Evolutionary conservation across 2,113 vertebrate species (phyloP), one percentile per base, ranked within the genome.

Genomic region (Hepsetus odoe): DNA sequence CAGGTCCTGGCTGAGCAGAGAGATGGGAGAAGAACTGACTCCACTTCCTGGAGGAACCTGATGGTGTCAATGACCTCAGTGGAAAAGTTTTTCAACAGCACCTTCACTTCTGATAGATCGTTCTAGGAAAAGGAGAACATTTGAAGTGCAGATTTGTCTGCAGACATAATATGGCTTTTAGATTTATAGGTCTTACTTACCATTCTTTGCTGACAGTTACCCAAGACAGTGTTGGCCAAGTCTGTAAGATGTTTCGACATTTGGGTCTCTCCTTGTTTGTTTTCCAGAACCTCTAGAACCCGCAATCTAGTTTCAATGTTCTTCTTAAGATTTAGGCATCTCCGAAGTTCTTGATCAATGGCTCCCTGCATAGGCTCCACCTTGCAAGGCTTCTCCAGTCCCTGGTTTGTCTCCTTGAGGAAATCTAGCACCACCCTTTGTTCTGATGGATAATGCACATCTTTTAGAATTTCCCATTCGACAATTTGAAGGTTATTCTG

Each of bases 311-410:
- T 85, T 89, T 94, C 88, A 6, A 94, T 35, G 8, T 85, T 88
- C 77, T 88, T 94, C 68, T 90, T 93, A 82, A 96, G 80, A 11
- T 72, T 85, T 84, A 94, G 38, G 32, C 91, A 88, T 38, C 84
- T 90, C 67, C 88, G 79, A 72, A 93, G 91, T 78, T 96, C 91
- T 10, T 82, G 81, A 38, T 90, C 85, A 69, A 95, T 81, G 0
- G 42, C 77, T 5, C 86, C 83, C 14, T 89, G 80, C 18, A 89
- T 87, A 44, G 93, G 88, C n/a, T 90, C 90, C 79, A 94, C 10
- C 8, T 56, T 18, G 13, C 88, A 71, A 16, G 88, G 80, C 22
- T 89, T 83, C 76, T 92, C 89, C 18, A 97, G 84, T 18, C 91
- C 88, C 77, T 74, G 85, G 14, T 91, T 84, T 72, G 91, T 82